Evolutionary conservation across 2,113 vertebrate genomes (phyloP).

Genomic region (Pollimyrus isidori): DNA sequence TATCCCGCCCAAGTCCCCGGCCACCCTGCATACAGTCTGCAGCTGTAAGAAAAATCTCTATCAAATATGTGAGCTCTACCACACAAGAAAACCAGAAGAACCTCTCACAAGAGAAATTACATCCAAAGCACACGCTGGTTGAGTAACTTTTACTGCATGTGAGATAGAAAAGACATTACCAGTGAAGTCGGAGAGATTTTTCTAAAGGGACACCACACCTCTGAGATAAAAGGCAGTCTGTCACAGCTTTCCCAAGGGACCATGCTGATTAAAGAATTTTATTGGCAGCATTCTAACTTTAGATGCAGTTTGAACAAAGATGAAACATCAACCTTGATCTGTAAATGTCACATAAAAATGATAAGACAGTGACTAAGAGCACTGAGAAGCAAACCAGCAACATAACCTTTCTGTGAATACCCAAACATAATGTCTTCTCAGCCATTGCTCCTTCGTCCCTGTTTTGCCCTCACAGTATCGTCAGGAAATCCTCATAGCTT

Average conservation of each 20-base stretch:
- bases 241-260: background rate
- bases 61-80: background rate
- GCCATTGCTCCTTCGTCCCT: background rate
- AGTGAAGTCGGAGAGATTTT: background rate
- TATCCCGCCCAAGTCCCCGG: background rate
- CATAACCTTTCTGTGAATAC: background rate
- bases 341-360: background rate
- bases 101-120: background rate
- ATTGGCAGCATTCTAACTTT: slow-evolving; percentile 8
- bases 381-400: background rate
- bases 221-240: slow-evolving; percentile 16
- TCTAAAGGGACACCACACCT: background rate
- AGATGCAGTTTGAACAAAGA: slow-evolving; percentile 7
- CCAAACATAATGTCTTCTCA: background rate
- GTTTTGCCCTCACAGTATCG: background rate
- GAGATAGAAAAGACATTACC: background rate
- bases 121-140: background rate
- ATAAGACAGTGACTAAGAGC: background rate
- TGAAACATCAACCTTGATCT: slow-evolving; percentile 4
- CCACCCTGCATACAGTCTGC: background rate
- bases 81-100: background rate
- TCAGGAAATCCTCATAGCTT: background rate
- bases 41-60: slow-evolving; percentile 4
- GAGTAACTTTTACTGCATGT: background rate
- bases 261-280: background rate